Conservation (phyloP, 2,797 vertebrate species). For the Eulemur mongoz region DNA sequence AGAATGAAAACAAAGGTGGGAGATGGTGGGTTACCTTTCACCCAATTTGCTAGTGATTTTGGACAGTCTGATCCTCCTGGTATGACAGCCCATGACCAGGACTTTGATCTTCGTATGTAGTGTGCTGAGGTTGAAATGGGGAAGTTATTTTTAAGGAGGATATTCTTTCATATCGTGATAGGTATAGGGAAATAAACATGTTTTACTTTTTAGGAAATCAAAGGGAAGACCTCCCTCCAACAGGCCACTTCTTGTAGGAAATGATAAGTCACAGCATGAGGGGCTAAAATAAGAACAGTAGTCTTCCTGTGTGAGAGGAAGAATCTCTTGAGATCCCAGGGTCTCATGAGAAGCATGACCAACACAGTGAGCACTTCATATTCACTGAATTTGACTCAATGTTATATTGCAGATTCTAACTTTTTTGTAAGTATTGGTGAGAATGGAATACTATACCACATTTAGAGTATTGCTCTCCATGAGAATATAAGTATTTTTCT, state of each 20-base stretch:
- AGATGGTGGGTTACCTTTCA: not conserved
- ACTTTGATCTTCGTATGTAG: not conserved
- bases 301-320: not conserved
- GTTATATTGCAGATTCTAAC: not conserved
- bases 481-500: constrained; percentile 5
- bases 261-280: not conserved
- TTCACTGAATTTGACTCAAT: not conserved
- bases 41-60: not conserved
- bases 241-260: not conserved
- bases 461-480: not conserved
- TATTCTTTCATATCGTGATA: not conserved
- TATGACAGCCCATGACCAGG: not conserved
- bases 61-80: not conserved
- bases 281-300: not conserved
- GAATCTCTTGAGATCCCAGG: not conserved
- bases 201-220: constrained; percentile 23
- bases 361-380: not conserved
- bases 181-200: not conserved
- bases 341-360: not conserved
- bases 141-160: not conserved
- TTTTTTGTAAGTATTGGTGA: not conserved
- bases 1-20: constrained; percentile 17
- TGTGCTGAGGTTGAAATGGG: not conserved
- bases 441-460: not conserved
- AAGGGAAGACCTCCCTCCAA: not conserved